These are phyloP conservation scores for Condylostylus longicornis DNA, from an alignment of 1,140 invertebrate species.

Conservation along the genomic window DNA sequence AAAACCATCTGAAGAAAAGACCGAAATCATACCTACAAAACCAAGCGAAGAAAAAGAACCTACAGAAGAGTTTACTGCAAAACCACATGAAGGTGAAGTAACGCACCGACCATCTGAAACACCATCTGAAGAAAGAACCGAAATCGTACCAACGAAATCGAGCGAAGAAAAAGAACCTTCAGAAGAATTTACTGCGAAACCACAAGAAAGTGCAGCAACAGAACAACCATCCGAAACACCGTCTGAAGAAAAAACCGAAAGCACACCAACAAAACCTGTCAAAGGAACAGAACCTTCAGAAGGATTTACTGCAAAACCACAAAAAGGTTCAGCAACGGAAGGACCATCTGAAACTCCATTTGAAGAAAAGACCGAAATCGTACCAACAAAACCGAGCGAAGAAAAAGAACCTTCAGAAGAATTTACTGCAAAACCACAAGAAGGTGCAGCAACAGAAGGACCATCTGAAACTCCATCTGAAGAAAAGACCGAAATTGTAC, in stretches of 20 bases:
- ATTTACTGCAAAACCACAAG: constrained; percentile 4
- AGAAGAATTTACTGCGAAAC: constrained; percentile 4
- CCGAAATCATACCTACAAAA: neutral
- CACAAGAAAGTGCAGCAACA: constrained; percentile 2
- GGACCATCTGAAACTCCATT: constrained; percentile 10
- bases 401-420: constrained; percentile 5
- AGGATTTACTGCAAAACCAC: constrained; percentile 3
- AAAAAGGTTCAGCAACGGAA: constrained; percentile 1
- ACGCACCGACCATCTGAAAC: constrained; percentile 9
- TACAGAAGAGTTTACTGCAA: constrained; percentile 3
- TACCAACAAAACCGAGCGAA: neutral
- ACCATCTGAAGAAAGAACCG: constrained; percentile 5
- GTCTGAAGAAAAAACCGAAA: constrained; percentile 4
- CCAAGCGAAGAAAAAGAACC: constrained; percentile 3
- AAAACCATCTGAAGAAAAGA: constrained; percentile 4
- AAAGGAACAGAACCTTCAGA: constrained; percentile 4
- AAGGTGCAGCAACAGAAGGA: constrained; percentile 3
- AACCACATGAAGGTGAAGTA: constrained; percentile 3
- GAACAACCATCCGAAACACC: constrained; percentile 10
- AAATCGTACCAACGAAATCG: constrained; percentile 2
- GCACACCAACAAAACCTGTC: constrained; percentile 1
- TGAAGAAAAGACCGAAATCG: constrained; percentile 3
- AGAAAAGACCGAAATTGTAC: too few species aligned
- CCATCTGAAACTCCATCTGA: constrained; percentile 9
- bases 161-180: constrained; percentile 1